These are phyloP conservation scores for Glossosoma conforme DNA, from an alignment of 1,140 invertebrate species.

Conservation along the genomic window DNA sequence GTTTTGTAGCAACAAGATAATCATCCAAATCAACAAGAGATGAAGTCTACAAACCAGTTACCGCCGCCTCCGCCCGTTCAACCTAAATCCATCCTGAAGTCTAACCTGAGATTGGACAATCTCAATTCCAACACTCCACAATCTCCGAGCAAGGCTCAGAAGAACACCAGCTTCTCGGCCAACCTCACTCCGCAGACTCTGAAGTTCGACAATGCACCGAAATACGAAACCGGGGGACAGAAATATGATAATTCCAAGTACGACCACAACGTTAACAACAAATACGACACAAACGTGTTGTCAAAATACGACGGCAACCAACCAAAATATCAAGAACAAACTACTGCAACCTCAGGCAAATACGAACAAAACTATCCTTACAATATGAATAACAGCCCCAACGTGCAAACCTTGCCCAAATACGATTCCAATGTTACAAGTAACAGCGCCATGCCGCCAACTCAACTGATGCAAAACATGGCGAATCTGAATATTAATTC, in stretches of 20 bases:
- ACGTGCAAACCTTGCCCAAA: constrained; percentile 17
- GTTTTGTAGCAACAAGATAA: constrained; percentile 15
- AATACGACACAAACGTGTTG: constrained; percentile 14
- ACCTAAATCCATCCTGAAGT: constrained; percentile 48
- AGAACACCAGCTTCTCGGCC: constrained; percentile 29
- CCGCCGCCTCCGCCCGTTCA: constrained; percentile 34
- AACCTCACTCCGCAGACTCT: constrained; percentile 29
- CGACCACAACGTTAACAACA: constrained; percentile 27
- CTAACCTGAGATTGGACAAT: constrained; percentile 50
- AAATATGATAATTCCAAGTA: constrained; percentile 23
- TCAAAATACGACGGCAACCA: constrained; percentile 18
- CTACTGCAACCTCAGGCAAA: constrained; percentile 11
- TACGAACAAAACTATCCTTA: constrained; percentile 27
- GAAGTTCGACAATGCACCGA: constrained; percentile 27
- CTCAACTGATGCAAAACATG: constrained; percentile 23
- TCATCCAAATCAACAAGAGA: constrained; percentile 31
- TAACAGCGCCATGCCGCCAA: constrained; percentile 16
- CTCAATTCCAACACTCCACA: constrained; percentile 50
- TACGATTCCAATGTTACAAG: constrained; percentile 16
- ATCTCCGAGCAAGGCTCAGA: constrained; percentile 33
- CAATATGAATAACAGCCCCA: constrained; percentile 16
- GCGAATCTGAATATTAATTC: constrained; percentile 23
- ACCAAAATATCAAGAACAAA: constrained; percentile 22
- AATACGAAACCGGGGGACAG: constrained; percentile 16
- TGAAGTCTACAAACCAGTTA: constrained; percentile 33